phyloP scores from a whole-genome alignment of 2,888 invertebrate species.

The Diaperis boleti region DNA sequence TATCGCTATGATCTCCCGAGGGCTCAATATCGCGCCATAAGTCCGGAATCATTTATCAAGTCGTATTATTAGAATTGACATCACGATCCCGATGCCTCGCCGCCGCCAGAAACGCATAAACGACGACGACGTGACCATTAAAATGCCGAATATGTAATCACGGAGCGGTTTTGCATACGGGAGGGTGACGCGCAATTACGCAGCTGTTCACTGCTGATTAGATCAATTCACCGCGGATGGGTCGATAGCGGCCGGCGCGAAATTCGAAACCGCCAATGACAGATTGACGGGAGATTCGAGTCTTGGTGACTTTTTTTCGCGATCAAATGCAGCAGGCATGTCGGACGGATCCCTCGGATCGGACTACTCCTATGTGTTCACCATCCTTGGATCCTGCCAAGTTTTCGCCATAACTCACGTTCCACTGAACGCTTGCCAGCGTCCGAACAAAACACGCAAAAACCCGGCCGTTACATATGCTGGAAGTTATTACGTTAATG shows the following conservation, averaged over 20 bases:
- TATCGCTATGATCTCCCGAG: too few species aligned
- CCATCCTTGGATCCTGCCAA: not conserved
- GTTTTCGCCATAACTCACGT: not conserved
- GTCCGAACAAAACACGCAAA: not conserved
- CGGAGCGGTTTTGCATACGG: constrained; percentile 38
- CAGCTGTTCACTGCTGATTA: constrained; percentile 38
- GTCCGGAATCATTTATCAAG: constrained; percentile 54
- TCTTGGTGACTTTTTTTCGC: too few species aligned
- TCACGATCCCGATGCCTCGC: constrained; percentile 62
- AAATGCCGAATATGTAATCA: constrained; percentile 52
- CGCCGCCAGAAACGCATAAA: constrained; percentile 68
- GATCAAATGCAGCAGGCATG: too few species aligned
- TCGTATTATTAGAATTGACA: constrained; percentile 55
- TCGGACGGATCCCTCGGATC: too few species aligned
- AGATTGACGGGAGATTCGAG: too few species aligned
- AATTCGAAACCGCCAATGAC: too few species aligned
- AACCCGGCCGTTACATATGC: not conserved
- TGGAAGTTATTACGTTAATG: not conserved
- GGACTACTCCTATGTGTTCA: too few species aligned
- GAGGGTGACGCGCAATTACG: constrained; percentile 40
- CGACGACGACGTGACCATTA: constrained; percentile 48
- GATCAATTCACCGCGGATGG: not conserved
- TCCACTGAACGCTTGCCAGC: not conserved
- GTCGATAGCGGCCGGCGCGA: not conserved
- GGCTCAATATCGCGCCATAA: constrained; percentile 52